Evolutionary conservation across 2,113 vertebrate species (phyloP).

Genomic region (Gallinago media): DNA sequence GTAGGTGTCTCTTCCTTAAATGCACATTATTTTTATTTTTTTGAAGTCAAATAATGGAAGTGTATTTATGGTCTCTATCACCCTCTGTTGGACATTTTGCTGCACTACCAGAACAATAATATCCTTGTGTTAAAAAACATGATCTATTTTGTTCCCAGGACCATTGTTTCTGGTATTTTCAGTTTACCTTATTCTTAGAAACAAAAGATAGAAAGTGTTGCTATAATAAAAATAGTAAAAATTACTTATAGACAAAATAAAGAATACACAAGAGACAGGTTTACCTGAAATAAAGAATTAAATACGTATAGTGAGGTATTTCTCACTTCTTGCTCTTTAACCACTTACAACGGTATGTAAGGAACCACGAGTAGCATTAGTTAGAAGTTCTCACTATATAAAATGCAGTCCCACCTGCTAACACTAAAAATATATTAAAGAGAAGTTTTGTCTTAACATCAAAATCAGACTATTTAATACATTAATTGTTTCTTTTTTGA

Average conservation of each 20-base stretch:
- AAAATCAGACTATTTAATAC: neutral
- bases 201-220: neutral
- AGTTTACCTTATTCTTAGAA: neutral
- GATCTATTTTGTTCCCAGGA: neutral
- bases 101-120: neutral
- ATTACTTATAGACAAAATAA: neutral
- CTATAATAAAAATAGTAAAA: neutral
- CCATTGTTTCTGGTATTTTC: neutral
- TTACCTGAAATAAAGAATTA: neutral
- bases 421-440: neutral
- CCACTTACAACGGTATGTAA: neutral
- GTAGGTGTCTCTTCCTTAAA: neutral
- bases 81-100: constrained; percentile 52
- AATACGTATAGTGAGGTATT: neutral
- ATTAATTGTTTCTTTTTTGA: neutral
- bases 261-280: neutral
- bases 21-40: neutral
- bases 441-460: neutral
- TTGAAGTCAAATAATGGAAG: neutral
- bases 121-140: neutral
- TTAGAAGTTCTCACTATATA: neutral
- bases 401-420: neutral
- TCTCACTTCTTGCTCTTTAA: neutral
- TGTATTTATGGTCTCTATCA: neutral
- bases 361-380: neutral